phyloP scores from a whole-genome alignment of 2,888 invertebrate species.

The Hesperia comma region DNA sequence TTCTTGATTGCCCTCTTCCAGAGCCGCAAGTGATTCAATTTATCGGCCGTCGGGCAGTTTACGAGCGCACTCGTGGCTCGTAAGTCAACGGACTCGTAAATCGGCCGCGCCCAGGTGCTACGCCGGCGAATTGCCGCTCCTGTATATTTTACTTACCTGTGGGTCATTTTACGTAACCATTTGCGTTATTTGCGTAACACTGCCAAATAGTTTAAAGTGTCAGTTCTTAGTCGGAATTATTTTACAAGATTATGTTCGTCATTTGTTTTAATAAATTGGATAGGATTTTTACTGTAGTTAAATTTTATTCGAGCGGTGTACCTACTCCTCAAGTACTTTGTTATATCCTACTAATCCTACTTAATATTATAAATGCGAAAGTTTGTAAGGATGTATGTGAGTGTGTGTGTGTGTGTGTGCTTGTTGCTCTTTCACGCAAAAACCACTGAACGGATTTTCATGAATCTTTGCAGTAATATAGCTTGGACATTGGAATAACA shows the following conservation, averaged over 20 bases:
- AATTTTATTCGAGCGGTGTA: too few species aligned
- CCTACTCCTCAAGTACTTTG: too few species aligned
- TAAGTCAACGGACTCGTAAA: slow-evolving; percentile 57
- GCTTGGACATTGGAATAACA: too few species aligned
- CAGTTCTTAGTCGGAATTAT: neutral
- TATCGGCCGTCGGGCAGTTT: slow-evolving; percentile 38
- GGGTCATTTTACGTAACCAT: slow-evolving; percentile 18
- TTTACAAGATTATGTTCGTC: neutral
- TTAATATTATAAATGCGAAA: too few species aligned
- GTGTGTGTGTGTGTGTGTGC: too few species aligned
- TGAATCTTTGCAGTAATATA: too few species aligned
- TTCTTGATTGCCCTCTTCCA: neutral
- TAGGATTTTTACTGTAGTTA: neutral
- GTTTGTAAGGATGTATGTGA: too few species aligned
- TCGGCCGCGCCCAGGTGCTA: slow-evolving; percentile 60
- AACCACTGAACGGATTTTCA: too few species aligned
- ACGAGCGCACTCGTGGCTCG: slow-evolving; percentile 44
- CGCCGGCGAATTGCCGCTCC: slow-evolving; percentile 49
- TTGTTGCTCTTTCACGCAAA: too few species aligned
- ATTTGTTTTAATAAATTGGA: neutral
- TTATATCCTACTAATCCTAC: too few species aligned
- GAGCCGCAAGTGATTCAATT: neutral
- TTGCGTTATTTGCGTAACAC: slow-evolving; percentile 15
- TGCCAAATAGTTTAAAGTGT: neutral
- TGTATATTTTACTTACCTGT: slow-evolving; percentile 32